These are phyloP conservation scores for Engystomops pustulosus DNA, from an alignment of 2,113 vertebrate species.

Conservation along the genomic window DNA sequence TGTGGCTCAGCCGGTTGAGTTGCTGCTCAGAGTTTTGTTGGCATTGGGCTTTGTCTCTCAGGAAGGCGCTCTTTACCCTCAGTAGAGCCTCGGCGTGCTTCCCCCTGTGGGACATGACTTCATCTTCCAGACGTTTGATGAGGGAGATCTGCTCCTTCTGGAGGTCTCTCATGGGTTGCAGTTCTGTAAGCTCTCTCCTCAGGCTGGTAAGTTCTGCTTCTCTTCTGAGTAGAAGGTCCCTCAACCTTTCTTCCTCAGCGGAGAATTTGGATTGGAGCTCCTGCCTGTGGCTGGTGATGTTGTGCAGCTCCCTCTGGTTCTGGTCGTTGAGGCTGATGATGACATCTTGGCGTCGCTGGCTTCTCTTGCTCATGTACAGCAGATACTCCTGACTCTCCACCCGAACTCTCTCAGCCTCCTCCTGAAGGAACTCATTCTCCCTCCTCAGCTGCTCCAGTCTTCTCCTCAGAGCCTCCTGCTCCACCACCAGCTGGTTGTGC, in stretches of 20 bases:
- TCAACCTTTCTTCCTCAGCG: constrained; percentile 19
- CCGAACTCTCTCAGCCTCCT: constrained; percentile 55
- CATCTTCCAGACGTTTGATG: constrained; percentile 65
- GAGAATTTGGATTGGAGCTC: constrained; percentile 46
- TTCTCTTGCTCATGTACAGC: constrained; percentile 66
- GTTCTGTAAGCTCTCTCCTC: constrained; percentile 47
- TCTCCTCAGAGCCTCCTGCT: constrained; percentile 46
- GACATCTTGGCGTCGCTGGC: constrained; percentile 62
- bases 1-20: constrained; percentile 37
- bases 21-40: constrained; percentile 60
- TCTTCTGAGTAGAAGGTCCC: constrained; percentile 58
- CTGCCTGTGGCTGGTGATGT: constrained; percentile 62
- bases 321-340: constrained; percentile 64
- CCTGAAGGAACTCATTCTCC: constrained; percentile 58
- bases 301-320: constrained; percentile 60
- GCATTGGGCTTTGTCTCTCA: constrained; percentile 61
- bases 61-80: constrained; percentile 60
- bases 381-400: constrained; percentile 64
- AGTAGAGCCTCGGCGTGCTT: constrained; percentile 56
- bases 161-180: constrained; percentile 46
- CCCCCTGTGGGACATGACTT: constrained; percentile 59
- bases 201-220: constrained; percentile 50
- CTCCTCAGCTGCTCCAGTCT: constrained; percentile 35
- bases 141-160: constrained; percentile 66
- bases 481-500: constrained; percentile 27